Base-by-base conservation (phyloP, 2,888 invertebrate species). In the Brachypalpus laphriformis region DNA sequence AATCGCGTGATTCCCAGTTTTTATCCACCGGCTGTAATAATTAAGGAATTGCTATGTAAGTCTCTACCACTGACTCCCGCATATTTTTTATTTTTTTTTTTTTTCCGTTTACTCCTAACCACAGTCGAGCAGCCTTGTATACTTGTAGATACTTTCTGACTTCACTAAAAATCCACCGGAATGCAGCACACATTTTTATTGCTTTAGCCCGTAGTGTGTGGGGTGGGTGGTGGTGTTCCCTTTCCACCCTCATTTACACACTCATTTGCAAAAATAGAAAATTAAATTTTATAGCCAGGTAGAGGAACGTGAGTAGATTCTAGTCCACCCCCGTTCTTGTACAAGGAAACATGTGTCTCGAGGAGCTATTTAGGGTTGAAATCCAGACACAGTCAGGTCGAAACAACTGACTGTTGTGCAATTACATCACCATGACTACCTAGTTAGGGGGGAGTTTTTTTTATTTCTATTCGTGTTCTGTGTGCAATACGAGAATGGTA, bases 271-370 rank as follows among this genome's bases (percentile, higher is more conserved):
- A 83, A 78, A 78, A 83, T 68, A 68, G 68, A 72, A 74, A 83
- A 83, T 83, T 83, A 78, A 82, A 82, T 82, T 82, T 82, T 78
- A 83, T 83, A 72, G 72, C 78, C 72, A 72, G 78, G 72, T 72
- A 47, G 37, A 49, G 59, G 66, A 66, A 82, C 71, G 82, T 72
- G 59, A 66, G 72, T 45, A 45, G 34, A 25, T 31, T 42, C 34
- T 14, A 6, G 11, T n/a, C 40, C 56, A n/a, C n/a, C 28, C 16
- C 16, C 31, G 25, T 9, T 51, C 49, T 59, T 49, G 40, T 42
- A 72, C 51, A 54, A 34, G 47, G 51, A 28, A 72, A 77, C 77
- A 59, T 61, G 65, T 76, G 77, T 66, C 70, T 61, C 25, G 40
- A 0, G 59, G 8, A 16, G 49, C 42, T 31, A n/a, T 72, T 72